Base-by-base conservation (phyloP, 1,140 invertebrate species). In the Liolophura sinensis region DNA sequence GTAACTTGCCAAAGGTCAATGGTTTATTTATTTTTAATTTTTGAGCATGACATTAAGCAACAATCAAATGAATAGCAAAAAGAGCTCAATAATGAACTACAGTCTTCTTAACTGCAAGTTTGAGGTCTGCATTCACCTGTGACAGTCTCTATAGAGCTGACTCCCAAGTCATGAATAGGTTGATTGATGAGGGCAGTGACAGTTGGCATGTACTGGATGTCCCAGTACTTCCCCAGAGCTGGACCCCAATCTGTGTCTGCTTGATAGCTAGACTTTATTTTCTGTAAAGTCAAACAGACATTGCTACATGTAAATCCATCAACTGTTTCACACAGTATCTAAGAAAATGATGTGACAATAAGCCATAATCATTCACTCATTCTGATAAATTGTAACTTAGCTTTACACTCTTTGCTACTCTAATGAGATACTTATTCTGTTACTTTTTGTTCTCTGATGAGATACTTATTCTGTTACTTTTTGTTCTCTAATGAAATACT, bases 201-300 rank as follows among this genome's bases (percentile, higher is more conserved):
- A 24, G 78, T 73, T 31, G 80, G 80, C 56, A 74, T 78, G 62
- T 82, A 82, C 58, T 80, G 77, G 14, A 79, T 72, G 57, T 75
- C 74, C 72, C 73, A 75, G 65, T 77, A 71, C 65, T 75, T 73
- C 47, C 78, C 73, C 22, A 78, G 66, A 9, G 80, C 78, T 15
- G 80, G 78, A 25, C 80, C 78, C 80, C 80, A 82, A 60, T 75
- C 77, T 16, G 64, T 60, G 31, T 71, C 67, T 15, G 80, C 71
- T 51, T 72, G 65, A 64, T 77, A 82, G 0, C 68, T 22, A 46
- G 62, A 64, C 46, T 73, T 69, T 1, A 78, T 7, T 65, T 73
- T 71, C 78, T 80, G 70, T 5, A 71, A 68, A 66, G 55, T 40
- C 9, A 40, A 40, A 40, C 31, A 40, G 3, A 40, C 3, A 9